Conservation (phyloP, 2,113 vertebrate species). For the Rynchops niger region DNA sequence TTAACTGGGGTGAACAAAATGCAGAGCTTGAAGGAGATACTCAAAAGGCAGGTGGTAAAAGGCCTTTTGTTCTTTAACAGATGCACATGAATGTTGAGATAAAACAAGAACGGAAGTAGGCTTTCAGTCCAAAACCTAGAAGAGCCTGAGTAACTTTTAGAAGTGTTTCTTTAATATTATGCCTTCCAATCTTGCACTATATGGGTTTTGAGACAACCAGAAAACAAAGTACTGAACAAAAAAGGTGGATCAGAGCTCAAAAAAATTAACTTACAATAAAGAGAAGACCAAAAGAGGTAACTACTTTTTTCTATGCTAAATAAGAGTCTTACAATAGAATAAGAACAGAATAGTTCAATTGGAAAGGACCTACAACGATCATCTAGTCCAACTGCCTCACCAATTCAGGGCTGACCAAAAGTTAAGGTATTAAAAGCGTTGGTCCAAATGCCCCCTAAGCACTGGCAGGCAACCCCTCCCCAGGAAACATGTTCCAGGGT, state of each 20-base stretch:
- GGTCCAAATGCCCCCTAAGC: background rate
- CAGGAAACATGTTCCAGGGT: background rate
- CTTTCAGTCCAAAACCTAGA: background rate
- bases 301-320: background rate
- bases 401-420: background rate
- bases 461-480: too few species aligned
- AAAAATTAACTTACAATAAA: background rate
- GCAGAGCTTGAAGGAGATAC: background rate
- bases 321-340: background rate
- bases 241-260: background rate
- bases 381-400: background rate
- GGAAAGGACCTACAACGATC: background rate
- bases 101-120: background rate
- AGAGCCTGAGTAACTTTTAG: background rate
- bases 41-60: background rate
- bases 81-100: background rate
- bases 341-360: background rate
- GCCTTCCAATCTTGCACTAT: background rate
- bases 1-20: background rate
- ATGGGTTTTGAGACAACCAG: background rate
- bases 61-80: background rate
- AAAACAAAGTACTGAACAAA: background rate
- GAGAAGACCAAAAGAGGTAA: background rate
- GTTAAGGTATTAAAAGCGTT: background rate
- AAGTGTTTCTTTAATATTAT: background rate